phyloP scores from a whole-genome alignment of 2,888 invertebrate genomes.

The Latrodectus elegans region DNA sequence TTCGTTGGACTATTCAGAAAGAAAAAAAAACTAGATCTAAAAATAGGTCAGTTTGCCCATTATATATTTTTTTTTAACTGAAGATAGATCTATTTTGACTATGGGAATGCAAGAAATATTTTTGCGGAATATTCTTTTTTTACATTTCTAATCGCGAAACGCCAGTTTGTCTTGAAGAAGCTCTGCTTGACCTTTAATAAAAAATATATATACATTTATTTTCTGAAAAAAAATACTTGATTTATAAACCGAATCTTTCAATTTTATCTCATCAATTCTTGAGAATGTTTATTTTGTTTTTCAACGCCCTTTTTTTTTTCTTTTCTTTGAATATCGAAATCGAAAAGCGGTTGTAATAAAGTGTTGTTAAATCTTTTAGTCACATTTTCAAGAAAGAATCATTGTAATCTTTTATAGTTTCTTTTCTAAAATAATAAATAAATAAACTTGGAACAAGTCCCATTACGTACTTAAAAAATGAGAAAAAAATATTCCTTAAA shows the following conservation, averaged over 20 bases:
- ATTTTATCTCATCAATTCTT: slow-evolving; percentile 52
- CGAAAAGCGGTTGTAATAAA: background rate
- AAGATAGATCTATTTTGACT: slow-evolving; percentile 43
- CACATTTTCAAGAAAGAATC: slow-evolving; percentile 9
- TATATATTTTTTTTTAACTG: slow-evolving; percentile 44
- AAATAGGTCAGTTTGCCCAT: slow-evolving; percentile 57
- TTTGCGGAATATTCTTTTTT: slow-evolving; percentile 12
- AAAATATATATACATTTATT: slow-evolving; percentile 12
- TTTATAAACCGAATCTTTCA: slow-evolving; percentile 53
- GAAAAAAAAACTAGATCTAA: slow-evolving; percentile 11
- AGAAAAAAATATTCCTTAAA: slow-evolving; percentile 13
- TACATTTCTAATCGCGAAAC: background rate
- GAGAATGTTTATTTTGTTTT: slow-evolving; percentile 14
- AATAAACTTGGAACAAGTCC: slow-evolving; percentile 45
- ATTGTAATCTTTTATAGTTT: slow-evolving; percentile 42
- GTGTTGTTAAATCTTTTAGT: slow-evolving; percentile 7
- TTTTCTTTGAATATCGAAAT: too few species aligned
- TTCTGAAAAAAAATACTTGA: slow-evolving; percentile 45
- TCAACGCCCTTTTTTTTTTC: background rate
- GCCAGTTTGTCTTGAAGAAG: background rate
- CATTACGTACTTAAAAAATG: slow-evolving; percentile 31
- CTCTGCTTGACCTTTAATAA: background rate
- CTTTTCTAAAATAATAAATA: slow-evolving; percentile 41
- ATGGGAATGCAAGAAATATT: background rate
- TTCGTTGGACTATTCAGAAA: slow-evolving; percentile 25